Percentiles rank a stretch among this genome's conserved stretches.
Conservation (phyloP, 1,140 invertebrate genomes). For the Drosophila orena region DNA sequence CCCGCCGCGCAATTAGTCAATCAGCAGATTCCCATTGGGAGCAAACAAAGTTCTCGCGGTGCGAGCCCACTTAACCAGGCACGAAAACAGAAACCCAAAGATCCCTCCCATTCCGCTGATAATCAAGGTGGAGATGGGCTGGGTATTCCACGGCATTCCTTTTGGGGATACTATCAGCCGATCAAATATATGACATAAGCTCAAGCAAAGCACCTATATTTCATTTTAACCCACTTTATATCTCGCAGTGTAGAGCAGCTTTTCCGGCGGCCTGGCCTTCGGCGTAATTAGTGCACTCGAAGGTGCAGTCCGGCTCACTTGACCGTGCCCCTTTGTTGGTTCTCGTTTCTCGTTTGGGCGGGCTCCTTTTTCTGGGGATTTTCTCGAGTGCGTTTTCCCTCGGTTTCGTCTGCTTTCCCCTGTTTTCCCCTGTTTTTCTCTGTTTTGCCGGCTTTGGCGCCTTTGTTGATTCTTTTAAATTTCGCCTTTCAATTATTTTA, state of each 20-base stretch:
- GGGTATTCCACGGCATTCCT: neutral
- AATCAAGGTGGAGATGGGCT: neutral
- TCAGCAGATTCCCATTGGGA: slow-evolving; percentile 46
- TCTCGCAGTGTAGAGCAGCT: neutral
- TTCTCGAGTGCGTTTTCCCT: slow-evolving; percentile 47
- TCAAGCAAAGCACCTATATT: too few species aligned
- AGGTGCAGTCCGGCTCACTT: slow-evolving; percentile 52
- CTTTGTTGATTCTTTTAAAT: slow-evolving; percentile 82
- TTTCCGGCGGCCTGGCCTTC: slow-evolving; percentile 5
- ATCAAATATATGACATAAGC: too few species aligned
- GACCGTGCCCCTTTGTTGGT: slow-evolving; percentile 60
- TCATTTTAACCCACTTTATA: neutral
- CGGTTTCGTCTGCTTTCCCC: slow-evolving; percentile 15
- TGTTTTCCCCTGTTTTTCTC: slow-evolving; percentile 19
- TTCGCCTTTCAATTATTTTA: slow-evolving; percentile 84
- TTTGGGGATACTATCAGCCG: too few species aligned
- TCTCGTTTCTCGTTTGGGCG: neutral
- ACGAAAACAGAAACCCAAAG: slow-evolving; percentile 27
- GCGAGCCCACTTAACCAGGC: slow-evolving; percentile 39
- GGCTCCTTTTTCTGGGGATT: slow-evolving; percentile 36
- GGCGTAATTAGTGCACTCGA: slow-evolving; percentile 74
- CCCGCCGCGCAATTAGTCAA: slow-evolving; percentile 66
- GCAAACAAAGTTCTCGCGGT: slow-evolving; percentile 34
- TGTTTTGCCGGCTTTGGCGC: slow-evolving; percentile 37
- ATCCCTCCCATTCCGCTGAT: slow-evolving; percentile 5